These are phyloP conservation scores for Pomatorhinus ruficollis DNA, from an alignment of 2,113 vertebrate species.

Conservation along the genomic window DNA sequence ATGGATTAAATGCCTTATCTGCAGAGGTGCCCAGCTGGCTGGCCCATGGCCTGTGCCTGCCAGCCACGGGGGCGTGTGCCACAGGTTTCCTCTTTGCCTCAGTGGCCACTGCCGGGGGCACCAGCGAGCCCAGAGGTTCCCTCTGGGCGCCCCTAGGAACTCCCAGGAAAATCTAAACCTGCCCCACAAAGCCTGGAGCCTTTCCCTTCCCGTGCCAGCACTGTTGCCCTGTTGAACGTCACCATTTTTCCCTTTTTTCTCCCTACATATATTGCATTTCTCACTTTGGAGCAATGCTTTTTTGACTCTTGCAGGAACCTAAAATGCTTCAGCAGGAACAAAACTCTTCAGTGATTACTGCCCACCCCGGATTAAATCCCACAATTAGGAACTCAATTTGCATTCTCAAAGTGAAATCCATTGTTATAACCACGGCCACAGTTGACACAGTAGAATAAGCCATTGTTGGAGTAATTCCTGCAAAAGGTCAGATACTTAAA, in stretches of 20 bases:
- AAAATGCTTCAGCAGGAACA: slow-evolving; percentile 41
- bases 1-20: neutral
- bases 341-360: slow-evolving; percentile 57
- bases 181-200: neutral
- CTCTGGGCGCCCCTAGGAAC: neutral
- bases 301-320: slow-evolving; percentile 23
- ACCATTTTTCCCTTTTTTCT: neutral
- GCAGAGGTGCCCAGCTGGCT: neutral
- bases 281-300: neutral
- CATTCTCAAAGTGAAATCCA: slow-evolving; percentile 68
- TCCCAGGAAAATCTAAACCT: neutral
- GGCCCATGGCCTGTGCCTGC: neutral
- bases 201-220: neutral
- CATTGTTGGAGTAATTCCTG: slow-evolving; percentile 74
- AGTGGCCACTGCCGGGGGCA: fast-evolving
- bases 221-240: neutral
- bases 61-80: fast-evolving
- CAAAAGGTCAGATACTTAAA: slow-evolving; percentile 78
- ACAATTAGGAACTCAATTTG: slow-evolving; percentile 74
- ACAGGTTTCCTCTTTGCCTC: neutral
- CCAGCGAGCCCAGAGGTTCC: fast-evolving
- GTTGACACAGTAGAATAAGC: slow-evolving; percentile 63
- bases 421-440: slow-evolving; percentile 45
- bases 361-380: slow-evolving; percentile 66
- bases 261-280: neutral